Evolutionary conservation across 1,140 invertebrate genomes (phyloP), one percentile per base, ranked within the genome.

Genomic region (Drosophila lacteicornis): DNA sequence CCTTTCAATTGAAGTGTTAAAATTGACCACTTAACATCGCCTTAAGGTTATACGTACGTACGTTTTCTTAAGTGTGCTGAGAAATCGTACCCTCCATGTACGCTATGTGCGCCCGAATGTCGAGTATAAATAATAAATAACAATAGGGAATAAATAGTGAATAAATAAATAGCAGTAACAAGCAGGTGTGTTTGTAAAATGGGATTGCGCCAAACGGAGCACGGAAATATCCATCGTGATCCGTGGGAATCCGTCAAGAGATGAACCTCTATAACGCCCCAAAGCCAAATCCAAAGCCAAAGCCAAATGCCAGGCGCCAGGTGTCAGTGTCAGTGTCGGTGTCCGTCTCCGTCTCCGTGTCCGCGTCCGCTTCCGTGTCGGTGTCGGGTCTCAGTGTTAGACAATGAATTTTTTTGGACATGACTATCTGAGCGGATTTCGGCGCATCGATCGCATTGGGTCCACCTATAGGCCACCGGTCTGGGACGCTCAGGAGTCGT

Each of bases 1-100:
- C 73, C 77, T 82, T 83, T 87, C 82, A 88, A 87, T 87, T 88
- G 80, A 87, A 88, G 84, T 87, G 84, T 88, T 87, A 87, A 88
- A 87, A 87, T 87, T 87, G 80, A 55, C 84, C 80, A 87, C 84
- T 87, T 87, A 87, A 87, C 84, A 87, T 84, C 84, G 69, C 78
- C 77, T 87, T 87, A 83, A 88, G 84, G 84, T 84, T 87, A 73
- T 86, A 86, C 66, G 68, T 75, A 79, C 86, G 5, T 19, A 55
- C 53, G 53, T 38, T 43, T 55, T 40, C 17, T 33, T 22, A 67
- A 87, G 69, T 80, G 83, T 80, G 79, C 58, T 73, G 70, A 71
- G 73, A 76, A 80, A 68, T 9, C 4, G 17, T 9, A 7, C 36
- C n/a, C 53, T 15, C 36, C 11, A 3, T 56, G 53, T 22, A 9